Conservation (phyloP, 2,797 vertebrate genomes). For the Hephaestus fuliginosus region DNA sequence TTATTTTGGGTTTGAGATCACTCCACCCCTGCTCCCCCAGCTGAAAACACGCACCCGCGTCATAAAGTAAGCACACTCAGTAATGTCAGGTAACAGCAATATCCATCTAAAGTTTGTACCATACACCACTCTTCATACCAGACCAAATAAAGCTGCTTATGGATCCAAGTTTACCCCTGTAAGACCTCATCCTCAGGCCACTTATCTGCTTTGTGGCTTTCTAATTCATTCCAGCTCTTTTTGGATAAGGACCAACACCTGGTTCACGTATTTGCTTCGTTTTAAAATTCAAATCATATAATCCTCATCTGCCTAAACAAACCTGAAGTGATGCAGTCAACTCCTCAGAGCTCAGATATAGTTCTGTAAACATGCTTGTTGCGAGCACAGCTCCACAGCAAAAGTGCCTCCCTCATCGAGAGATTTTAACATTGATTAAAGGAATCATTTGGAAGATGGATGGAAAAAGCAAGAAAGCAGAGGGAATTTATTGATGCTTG, state of each 20-base stretch:
- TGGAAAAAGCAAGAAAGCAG: slow-evolving; percentile 18
- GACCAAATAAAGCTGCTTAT: not conserved
- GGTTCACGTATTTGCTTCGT: not conserved
- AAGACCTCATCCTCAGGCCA: not conserved
- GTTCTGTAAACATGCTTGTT: slow-evolving; percentile 7
- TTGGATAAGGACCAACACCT: not conserved
- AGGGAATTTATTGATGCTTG: slow-evolving; percentile 2
- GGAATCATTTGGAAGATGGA: slow-evolving; percentile 26
- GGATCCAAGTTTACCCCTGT: not conserved
- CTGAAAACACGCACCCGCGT: not conserved
- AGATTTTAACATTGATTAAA: slow-evolving; percentile 26
- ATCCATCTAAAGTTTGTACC: not conserved
- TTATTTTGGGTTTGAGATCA: not conserved
- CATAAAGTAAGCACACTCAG: not conserved
- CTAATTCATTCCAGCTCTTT: not conserved
- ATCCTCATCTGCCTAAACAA: slow-evolving; percentile 1
- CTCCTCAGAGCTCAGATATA: not conserved
- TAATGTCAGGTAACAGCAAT: slow-evolving; percentile 4
- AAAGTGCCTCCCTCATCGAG: slow-evolving; percentile 7
- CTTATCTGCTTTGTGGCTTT: not conserved
- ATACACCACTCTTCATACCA: not conserved
- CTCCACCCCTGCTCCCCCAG: not conserved
- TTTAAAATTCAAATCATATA: slow-evolving; percentile 13
- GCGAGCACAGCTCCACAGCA: not conserved
- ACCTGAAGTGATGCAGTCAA: not conserved